A percentile compares a stretch with the other conserved stretches of the same genome.
Evolutionary conservation across 2,888 invertebrate genomes (phyloP).

Genomic region (Bimastos eiseni): DNA sequence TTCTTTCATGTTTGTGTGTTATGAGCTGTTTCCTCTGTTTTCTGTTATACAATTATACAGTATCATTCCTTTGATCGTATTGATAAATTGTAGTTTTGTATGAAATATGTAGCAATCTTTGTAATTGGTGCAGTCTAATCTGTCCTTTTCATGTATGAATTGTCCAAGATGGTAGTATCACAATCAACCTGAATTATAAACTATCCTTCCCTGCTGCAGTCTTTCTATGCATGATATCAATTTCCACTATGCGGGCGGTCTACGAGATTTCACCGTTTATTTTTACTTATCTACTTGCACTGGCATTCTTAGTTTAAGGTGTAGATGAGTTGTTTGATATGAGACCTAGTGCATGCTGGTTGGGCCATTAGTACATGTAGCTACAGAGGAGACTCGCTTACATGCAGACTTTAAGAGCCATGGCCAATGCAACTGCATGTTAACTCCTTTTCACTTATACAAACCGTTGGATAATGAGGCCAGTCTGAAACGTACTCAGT

Average conservation of each 20-base stretch:
- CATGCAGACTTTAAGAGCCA: too few species aligned
- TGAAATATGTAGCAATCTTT: background rate
- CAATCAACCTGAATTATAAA: background rate
- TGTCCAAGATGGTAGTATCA: background rate
- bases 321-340: background rate
- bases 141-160: background rate
- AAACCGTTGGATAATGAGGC: background rate
- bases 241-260: background rate
- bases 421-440: too few species aligned
- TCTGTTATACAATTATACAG: background rate
- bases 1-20: background rate
- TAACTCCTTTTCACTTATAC: too few species aligned
- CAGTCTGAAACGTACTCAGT: background rate
- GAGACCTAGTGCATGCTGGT: background rate
- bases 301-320: background rate
- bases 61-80: background rate
- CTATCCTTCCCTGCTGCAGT: background rate
- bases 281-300: background rate
- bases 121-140: background rate
- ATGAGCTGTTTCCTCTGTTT: background rate
- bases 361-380: background rate
- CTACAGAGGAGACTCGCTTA: too few species aligned
- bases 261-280: background rate
- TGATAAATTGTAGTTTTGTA: background rate
- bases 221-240: background rate